phyloP scores from a whole-genome alignment of 2,113 vertebrate genomes.

The Caracal caracal region DNA sequence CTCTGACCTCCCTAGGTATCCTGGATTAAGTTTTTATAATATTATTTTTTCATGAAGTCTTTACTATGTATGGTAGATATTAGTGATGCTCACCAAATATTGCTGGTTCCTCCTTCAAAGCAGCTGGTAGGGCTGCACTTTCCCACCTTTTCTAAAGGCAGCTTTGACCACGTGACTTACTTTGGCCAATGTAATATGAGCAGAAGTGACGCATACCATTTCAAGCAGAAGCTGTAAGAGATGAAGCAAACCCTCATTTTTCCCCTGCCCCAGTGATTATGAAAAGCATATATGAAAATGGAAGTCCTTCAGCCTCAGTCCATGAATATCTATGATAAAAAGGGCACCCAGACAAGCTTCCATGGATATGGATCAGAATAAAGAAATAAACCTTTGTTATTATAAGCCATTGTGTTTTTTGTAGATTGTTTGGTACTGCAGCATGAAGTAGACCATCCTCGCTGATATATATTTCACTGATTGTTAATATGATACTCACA shows the following conservation, averaged over 20 bases:
- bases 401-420: not conserved
- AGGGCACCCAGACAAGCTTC: not conserved
- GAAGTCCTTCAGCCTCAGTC: not conserved
- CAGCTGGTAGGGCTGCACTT: not conserved
- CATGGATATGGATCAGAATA: not conserved
- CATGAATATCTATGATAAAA: not conserved
- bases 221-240: not conserved
- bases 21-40: not conserved
- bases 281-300: not conserved
- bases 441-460: not conserved
- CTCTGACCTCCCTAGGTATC: not conserved
- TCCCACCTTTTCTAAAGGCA: not conserved
- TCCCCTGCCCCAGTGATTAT: not conserved
- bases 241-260: not conserved
- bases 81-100: not conserved
- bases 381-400: not conserved
- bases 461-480: not conserved
- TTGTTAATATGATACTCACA: not conserved
- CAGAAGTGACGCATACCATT: not conserved
- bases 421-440: not conserved
- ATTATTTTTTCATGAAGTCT: conserved; percentile 14
- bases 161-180: not conserved
- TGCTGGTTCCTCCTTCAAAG: not conserved
- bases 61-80: not conserved
- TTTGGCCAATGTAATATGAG: not conserved